Evolutionary conservation across 2,113 vertebrate genomes (phyloP).

Genomic region (Lophotis ruficrista): DNA sequence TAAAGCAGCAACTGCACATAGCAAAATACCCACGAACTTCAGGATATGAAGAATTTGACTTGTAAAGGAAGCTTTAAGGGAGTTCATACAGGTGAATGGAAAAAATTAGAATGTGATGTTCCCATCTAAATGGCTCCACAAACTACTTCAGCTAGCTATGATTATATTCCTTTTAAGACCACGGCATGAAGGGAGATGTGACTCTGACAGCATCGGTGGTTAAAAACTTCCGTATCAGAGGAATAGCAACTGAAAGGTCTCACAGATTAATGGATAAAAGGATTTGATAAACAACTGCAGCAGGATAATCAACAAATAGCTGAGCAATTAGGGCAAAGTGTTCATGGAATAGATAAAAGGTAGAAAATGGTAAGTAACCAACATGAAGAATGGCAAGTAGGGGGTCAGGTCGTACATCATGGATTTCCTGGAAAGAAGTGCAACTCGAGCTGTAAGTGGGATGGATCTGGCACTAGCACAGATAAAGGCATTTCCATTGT

Average conservation of each 20-base stretch:
- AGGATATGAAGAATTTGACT: not conserved
- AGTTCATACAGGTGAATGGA: not conserved
- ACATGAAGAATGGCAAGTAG: not conserved
- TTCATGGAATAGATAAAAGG: slow-evolving; percentile 2
- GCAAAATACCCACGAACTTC: not conserved
- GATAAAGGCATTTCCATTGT: slow-evolving; percentile 12
- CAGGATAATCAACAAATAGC: slow-evolving; percentile 31
- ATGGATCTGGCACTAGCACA: not conserved
- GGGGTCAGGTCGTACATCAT: not conserved
- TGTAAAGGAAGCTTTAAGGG: not conserved
- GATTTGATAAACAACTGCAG: slow-evolving; percentile 1
- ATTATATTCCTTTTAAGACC: not conserved
- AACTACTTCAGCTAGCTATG: not conserved
- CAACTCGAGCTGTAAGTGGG: not conserved
- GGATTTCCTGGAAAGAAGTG: not conserved
- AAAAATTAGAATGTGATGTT: not conserved
- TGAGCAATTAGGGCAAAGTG: slow-evolving; percentile 34
- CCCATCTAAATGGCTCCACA: not conserved
- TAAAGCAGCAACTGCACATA: not conserved
- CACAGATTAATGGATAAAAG: slow-evolving; percentile 27
- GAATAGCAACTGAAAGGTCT: slow-evolving; percentile 27
- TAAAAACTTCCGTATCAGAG: not conserved
- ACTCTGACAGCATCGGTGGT: not conserved
- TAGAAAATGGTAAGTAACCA: slow-evolving; percentile 22
- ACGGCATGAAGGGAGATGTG: not conserved